Conservation (phyloP, 2,888 invertebrate species). For the Steromphala cineraria region DNA sequence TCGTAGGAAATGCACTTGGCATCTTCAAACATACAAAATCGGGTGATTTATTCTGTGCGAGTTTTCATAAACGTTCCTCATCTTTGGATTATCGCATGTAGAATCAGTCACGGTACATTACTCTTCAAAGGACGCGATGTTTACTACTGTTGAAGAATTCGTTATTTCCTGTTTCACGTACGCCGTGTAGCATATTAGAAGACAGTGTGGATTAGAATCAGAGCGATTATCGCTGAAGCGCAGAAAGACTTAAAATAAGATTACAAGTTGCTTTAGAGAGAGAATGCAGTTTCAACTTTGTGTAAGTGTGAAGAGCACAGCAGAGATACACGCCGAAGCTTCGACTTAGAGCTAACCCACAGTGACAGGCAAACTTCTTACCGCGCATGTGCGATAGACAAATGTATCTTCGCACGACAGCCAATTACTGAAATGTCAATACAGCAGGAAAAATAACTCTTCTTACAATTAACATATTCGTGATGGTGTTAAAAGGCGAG, state of each 20-base stretch:
- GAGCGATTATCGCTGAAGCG: neutral
- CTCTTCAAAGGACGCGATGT: neutral
- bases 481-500: too few species aligned
- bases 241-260: neutral
- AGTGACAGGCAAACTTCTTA: too few species aligned
- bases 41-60: neutral
- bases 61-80: neutral
- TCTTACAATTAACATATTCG: neutral
- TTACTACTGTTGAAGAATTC: neutral
- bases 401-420: neutral
- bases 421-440: neutral
- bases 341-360: too few species aligned
- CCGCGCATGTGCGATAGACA: too few species aligned
- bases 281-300: too few species aligned
- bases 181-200: neutral
- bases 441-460: neutral
- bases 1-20: neutral
- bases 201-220: neutral
- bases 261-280: too few species aligned
- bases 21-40: neutral
- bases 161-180: neutral
- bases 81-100: slow-evolving; percentile 2
- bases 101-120: neutral
- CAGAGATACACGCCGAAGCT: too few species aligned
- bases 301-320: too few species aligned